A percentile compares a stretch with the other conserved stretches of the same genome.
Conservation (phyloP, 2,113 vertebrate genomes). For the Atlantisia rogersi region DNA sequence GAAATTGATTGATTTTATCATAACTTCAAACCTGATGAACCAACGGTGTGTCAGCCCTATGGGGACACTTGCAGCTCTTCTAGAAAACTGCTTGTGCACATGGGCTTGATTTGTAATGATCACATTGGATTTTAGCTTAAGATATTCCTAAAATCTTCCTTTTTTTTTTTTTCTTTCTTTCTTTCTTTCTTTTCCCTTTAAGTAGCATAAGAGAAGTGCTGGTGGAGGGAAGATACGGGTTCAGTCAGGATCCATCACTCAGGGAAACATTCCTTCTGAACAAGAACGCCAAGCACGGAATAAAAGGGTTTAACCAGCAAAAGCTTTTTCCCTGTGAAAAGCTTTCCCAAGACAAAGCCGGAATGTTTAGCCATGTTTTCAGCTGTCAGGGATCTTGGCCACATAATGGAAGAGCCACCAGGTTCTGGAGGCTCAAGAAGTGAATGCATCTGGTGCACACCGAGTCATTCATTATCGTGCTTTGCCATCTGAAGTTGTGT, state of each 20-base stretch:
- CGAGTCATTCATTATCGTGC: background rate
- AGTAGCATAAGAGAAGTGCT: background rate
- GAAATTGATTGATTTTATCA: background rate
- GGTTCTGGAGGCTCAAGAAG: background rate
- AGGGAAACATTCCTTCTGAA: background rate
- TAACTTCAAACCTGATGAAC: background rate
- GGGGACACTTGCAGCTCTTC: background rate
- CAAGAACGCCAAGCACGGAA: background rate
- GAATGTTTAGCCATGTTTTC: conserved; percentile 2
- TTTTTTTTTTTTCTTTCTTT: background rate
- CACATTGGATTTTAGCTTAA: background rate
- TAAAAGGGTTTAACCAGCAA: background rate
- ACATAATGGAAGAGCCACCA: background rate
- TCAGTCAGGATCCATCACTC: background rate
- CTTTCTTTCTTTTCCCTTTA: background rate
- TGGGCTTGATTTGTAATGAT: background rate
- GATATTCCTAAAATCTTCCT: background rate
- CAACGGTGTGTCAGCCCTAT: accelerated
- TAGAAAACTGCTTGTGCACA: background rate
- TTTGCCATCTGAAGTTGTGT: background rate
- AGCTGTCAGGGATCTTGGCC: background rate
- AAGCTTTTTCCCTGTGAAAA: background rate
- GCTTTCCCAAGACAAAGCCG: background rate
- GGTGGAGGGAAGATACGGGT: background rate
- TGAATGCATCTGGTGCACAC: background rate